Base-by-base conservation (phyloP, 2,888 invertebrate genomes). In the Pogonocherus hispidulus region DNA sequence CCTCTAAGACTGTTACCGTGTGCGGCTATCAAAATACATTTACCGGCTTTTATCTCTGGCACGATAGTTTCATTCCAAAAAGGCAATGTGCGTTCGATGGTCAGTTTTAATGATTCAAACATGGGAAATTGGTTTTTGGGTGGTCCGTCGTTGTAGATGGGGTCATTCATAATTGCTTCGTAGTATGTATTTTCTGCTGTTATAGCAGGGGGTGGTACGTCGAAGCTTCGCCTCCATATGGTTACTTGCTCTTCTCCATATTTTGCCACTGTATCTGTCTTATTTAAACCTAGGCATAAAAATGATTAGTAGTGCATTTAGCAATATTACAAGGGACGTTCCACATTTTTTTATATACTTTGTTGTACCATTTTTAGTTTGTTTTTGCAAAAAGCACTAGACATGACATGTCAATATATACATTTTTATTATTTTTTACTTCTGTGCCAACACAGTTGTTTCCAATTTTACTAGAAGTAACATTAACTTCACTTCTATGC, bases 1-100 rank as follows among this genome's bases (percentile, higher is more conserved):
- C 94, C 95, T 79, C 95, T 87, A 41, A 95, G 89, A 81, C 94
- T 94, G 84, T 95, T 95, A 52, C 95, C 95, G 81, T 96, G 96
- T 20, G 95, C 94, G 27, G 93, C 94, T 68, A 96, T 92, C 56
- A 96, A 89, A 60, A 96, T 91, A 23, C 86, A 90, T 81, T 93
- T 93, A 57, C 94, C 94, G 76, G 89, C 91, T 81, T 93, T 94
- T 72, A 96, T 87, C 86, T 88, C 87, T 76, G 96, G 91, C 80
- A 96, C 90, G 85, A 98, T 91, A 47, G 91, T 89, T 81, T 94
- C 87, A 83, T 95, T 93, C 93, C 96, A 97, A 81, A 93, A 95
- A 0, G 97, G 97, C 75, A 94, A 86, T 1, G 94, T 94, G 54
- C 96, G 89, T 70, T 91, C 91, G 83, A 94, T 93, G 1, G 94